Conservation (phyloP, 2,113 vertebrate genomes). For the Vulpes vulpes region DNA sequence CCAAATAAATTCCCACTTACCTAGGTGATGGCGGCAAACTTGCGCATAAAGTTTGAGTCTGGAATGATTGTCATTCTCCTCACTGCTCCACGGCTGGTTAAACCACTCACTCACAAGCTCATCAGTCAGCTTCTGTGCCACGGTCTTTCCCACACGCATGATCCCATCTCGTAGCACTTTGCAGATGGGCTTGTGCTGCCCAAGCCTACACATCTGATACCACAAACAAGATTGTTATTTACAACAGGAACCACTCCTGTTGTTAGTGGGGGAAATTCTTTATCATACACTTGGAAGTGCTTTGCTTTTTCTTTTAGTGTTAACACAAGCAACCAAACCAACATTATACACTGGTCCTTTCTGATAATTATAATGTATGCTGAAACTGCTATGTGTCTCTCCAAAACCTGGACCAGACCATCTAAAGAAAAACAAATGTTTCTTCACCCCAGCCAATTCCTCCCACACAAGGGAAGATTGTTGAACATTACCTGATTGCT, state of each 20-base stretch:
- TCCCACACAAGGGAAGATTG: background rate
- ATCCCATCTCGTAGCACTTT: constrained; percentile 96
- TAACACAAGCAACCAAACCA: background rate
- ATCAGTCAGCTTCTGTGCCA: constrained; percentile 90
- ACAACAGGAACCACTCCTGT: background rate
- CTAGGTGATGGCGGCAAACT: constrained; percentile 95
- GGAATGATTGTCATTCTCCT: constrained; percentile 95
- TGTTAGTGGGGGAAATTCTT: background rate
- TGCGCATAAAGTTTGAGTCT: constrained; percentile 97
- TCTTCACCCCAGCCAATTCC: background rate
- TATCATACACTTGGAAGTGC: background rate
- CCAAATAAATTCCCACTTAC: constrained; percentile 84
- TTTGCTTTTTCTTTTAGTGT: background rate
- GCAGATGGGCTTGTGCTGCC: constrained; percentile 97
- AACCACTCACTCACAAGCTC: constrained; percentile 95
- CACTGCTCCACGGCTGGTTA: constrained; percentile 93
- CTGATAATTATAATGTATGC: background rate
- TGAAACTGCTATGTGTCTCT: background rate
- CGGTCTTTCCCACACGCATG: constrained; percentile 91
- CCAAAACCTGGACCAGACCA: background rate
- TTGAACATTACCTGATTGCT: background rate
- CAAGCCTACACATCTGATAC: constrained; percentile 95
- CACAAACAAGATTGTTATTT: constrained; percentile 42
- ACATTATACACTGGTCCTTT: background rate
- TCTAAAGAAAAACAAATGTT: constrained; percentile 24